Base-by-base conservation (phyloP, 1,140 invertebrate species). In the Aradophagus sp. region DNA sequence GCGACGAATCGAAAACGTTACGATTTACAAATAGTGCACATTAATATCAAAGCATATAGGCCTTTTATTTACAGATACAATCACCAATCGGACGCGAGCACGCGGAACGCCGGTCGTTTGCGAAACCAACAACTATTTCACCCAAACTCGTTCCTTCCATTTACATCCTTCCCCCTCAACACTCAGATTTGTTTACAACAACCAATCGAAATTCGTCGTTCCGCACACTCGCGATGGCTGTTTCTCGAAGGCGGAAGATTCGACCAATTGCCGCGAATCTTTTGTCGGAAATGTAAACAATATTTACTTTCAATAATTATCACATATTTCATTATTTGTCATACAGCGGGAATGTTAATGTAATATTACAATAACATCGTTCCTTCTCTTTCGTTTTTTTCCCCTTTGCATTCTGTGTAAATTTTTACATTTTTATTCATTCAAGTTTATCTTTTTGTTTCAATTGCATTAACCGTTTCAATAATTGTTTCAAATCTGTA, bases 11-110 rank as follows among this genome's bases (percentile, higher is more conserved):
- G 66, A 70, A 70, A 70, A 70, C 66, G 66, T 56, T 69, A 62
- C 66, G 41, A 50, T 59, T 70, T 70, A 62, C 67, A 63, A 70
- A 53, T 53, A 70, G 67, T 70, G 67, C 67, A 63, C 52, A 63
- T 63, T 63, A 70, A 70, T 70, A 70, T 53, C 59, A 63, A 70
- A 70, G 58, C 67, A 63, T 56, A 58, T 58, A 63, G 59, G 53
- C 39, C n/a, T 63, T 63, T 70, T 70, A 59, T 70, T 58, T 71
- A 59, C 66, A 70, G 15, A 59, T 70, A 70, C 50, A 61, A 69
- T 69, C 65, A 53, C 55, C 65, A 68, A 59, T 68, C 48, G 32
- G 34, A 32, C 27, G 15, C 48, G 23, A 47, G 17, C 0, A 14
- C 48, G 34, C 41, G 26, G 13, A 50, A 52, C 31, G 16, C 15